Percentiles rank a stretch among this genome's conserved stretches.
These are phyloP conservation scores for Scaptomyza flava DNA, from an alignment of 2,888 invertebrate genomes.

Conservation along the genomic window DNA sequence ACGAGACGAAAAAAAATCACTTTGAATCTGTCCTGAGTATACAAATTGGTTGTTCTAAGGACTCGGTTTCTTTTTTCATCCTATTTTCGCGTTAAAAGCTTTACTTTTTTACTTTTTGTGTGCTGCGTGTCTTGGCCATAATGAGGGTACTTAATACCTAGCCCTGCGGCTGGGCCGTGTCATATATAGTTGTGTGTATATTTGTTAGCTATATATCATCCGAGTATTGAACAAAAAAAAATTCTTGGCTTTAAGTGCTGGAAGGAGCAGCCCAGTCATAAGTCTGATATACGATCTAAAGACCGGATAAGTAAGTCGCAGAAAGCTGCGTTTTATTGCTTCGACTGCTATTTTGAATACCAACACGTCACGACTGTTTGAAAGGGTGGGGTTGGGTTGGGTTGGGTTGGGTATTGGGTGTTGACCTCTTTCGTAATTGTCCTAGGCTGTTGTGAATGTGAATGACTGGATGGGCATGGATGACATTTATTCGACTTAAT, in stretches of 20 bases:
- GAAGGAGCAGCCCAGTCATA: slow-evolving; percentile 38
- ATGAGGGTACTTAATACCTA: slow-evolving; percentile 80
- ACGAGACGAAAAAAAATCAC: slow-evolving; percentile 45
- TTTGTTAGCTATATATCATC: slow-evolving; percentile 20
- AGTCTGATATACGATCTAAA: slow-evolving; percentile 76
- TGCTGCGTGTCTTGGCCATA: slow-evolving; percentile 74
- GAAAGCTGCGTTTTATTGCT: slow-evolving; percentile 80
- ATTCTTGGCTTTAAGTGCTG: slow-evolving; percentile 40
- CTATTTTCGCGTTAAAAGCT: slow-evolving; percentile 66
- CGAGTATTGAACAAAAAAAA: neutral
- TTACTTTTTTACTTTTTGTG: slow-evolving; percentile 51
- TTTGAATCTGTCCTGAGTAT: slow-evolving; percentile 58
- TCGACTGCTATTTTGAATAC: slow-evolving; percentile 81
- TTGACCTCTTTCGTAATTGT: slow-evolving; percentile 65
- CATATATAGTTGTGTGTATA: neutral
- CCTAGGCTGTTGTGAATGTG: slow-evolving; percentile 49
- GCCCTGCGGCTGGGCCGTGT: slow-evolving; percentile 34
- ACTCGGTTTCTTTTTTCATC: slow-evolving; percentile 12
- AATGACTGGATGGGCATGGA: slow-evolving; percentile 43
- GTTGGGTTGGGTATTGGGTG: neutral
- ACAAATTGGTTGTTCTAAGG: slow-evolving; percentile 71
- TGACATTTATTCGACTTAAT: slow-evolving; percentile 80
- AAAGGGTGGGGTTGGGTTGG: neutral
- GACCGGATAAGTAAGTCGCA: slow-evolving; percentile 67
- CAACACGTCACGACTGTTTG: slow-evolving; percentile 58